Evolutionary conservation across 2,113 vertebrate species (phyloP).

Genomic region (Thomomys bottae): DNA sequence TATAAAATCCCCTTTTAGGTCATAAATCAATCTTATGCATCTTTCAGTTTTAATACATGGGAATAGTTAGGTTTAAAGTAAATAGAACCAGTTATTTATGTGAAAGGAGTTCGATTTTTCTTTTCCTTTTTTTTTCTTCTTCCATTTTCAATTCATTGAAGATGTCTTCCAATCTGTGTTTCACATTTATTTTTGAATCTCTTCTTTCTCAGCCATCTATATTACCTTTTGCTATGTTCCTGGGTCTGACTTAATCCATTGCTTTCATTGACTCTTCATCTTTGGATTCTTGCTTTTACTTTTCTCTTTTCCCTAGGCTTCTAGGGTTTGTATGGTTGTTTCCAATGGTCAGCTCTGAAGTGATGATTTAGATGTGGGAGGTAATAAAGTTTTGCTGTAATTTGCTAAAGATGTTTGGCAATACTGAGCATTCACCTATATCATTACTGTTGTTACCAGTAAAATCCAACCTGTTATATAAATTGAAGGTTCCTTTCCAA

Average conservation of each 20-base stretch:
- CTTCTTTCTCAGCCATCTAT: not conserved
- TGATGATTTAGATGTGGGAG: constrained; percentile 35
- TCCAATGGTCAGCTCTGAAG: not conserved
- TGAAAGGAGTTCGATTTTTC: not conserved
- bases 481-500: constrained; percentile 39
- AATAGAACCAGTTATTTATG: not conserved
- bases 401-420: constrained; percentile 55
- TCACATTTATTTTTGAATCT: not conserved
- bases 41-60: not conserved
- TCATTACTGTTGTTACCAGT: constrained; percentile 29
- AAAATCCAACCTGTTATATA: constrained; percentile 40
- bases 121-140: not conserved
- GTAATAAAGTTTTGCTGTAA: constrained; percentile 57
- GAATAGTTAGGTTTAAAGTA: not conserved
- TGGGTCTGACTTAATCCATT: not conserved
- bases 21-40: constrained; percentile 36
- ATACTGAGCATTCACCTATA: constrained; percentile 36
- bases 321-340: not conserved
- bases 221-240: not conserved
- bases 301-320: not conserved
- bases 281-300: constrained; percentile 11
- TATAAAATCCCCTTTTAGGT: not conserved
- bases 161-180: not conserved
- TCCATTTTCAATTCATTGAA: not conserved
- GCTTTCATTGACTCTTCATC: constrained; percentile 29